Evolutionary conservation across 1,140 invertebrate genomes (phyloP), one percentile per base, ranked within the genome.

Genomic region (Thalassaphorura encarpata): DNA sequence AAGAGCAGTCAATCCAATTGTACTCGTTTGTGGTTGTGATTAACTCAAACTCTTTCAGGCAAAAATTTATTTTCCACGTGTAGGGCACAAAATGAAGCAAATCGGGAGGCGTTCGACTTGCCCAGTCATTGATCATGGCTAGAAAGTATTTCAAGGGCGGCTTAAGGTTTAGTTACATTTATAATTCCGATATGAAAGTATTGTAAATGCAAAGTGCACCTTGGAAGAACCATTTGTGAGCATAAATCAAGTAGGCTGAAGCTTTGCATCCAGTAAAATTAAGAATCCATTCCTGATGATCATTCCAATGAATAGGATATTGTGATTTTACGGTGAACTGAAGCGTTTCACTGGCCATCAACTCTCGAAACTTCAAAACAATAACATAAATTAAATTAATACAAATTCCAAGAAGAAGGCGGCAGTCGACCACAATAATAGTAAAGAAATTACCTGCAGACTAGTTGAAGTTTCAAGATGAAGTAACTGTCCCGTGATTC

Each of bases 1-100:
- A 91, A 43, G 90, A 93, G 66, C 92, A 97, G 72, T 99, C 95
- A 63, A 99, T 88, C 96, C 94, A 99, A 72, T 99, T 99, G 70
- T 91, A 91, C 69, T 98, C 90, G 75, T 98, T 99, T 57, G 89
- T 84, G 8, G 95, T 71, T 41, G 91, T 91, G 0, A 98, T 80
- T 2, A 98, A 75, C 73, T 99, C 94, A 75, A 98, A 97, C 69
- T 96, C 89, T 71, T 97, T 93, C 5, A 97, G 73, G 0, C 89
- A 76, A 39, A 99, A 75, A 61, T 82, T 87, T 62, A 98, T 86
- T 69, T 89, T 87, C 83, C 91, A 97, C 0, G 92, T 97, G 70
- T 97, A 99, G 15, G 96, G 96, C 24, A 97, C 85, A 77, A 98
- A 99, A 68, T 87, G 83, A 43, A 94, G 75, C 45, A 98, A 80